Percentiles rank a stretch among this genome's conserved stretches.
Evolutionary conservation across 2,797 vertebrate species (phyloP).

Genomic region (Malurus leucopterus): DNA sequence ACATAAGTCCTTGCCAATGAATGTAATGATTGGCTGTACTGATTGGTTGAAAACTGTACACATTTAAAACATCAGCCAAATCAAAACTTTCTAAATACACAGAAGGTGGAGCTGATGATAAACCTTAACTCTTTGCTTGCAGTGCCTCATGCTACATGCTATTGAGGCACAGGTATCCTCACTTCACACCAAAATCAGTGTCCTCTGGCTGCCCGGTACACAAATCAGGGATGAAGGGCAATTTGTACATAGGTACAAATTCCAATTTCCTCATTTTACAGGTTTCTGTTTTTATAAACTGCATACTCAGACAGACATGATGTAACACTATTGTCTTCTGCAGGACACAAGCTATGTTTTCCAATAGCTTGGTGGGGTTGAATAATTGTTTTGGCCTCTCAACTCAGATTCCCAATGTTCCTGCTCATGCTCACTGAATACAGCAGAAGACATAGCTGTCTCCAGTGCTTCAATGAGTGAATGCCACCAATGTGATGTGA

Average conservation of each 20-base stretch:
- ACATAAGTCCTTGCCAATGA: not conserved
- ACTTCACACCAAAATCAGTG: not conserved
- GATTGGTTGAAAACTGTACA: not conserved
- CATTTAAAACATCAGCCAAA: not conserved
- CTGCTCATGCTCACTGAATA: not conserved
- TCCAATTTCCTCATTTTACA: not conserved
- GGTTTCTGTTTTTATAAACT: not conserved
- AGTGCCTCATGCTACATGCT: not conserved
- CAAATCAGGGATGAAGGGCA: not conserved
- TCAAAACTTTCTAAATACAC: not conserved
- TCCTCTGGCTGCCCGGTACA: not conserved
- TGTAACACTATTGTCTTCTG: not conserved
- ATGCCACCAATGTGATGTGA: rapidly evolving
- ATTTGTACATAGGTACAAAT: not conserved
- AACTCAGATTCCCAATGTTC: not conserved
- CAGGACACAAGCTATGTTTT: not conserved
- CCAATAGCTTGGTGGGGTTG: rapidly evolving
- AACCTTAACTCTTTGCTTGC: not conserved
- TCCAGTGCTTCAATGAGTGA: not conserved
- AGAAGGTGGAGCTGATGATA: not conserved
- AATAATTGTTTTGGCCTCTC: not conserved
- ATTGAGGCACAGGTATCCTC: not conserved
- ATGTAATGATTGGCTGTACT: not conserved
- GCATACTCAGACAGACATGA: not conserved
- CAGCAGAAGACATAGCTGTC: not conserved